phyloP scores from a whole-genome alignment of 2,888 invertebrate genomes.

The Eupeodes luniger region DNA sequence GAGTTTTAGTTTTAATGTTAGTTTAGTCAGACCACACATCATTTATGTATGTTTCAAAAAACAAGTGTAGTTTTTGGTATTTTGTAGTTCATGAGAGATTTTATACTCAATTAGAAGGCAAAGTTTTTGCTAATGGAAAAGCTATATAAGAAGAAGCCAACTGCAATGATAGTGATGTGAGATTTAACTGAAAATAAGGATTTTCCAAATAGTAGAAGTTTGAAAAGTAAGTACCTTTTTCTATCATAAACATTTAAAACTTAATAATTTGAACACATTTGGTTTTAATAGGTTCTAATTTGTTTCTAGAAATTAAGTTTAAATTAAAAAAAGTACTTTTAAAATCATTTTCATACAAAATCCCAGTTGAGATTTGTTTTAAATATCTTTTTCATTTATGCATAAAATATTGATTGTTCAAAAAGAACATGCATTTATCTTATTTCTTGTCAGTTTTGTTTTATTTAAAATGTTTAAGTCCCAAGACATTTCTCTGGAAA shows the following conservation, averaged over 20 bases:
- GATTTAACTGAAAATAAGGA: neutral
- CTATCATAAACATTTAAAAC: too few relatives aligned
- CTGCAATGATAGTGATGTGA: neutral
- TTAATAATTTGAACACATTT: too few relatives aligned
- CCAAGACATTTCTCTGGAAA: neutral
- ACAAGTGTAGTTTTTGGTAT: slow-evolving; percentile 7
- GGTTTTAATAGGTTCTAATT: too few relatives aligned
- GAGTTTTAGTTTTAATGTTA: neutral
- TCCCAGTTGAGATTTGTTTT: too few relatives aligned
- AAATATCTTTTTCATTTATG: too few relatives aligned
- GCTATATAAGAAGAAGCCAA: neutral
- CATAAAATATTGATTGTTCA: too few relatives aligned
- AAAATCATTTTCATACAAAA: too few relatives aligned
- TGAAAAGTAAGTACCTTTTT: neutral
- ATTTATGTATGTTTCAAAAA: neutral
- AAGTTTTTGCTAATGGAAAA: neutral
- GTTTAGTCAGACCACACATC: neutral
- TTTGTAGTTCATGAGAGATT: neutral
- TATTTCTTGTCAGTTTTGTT: too few relatives aligned
- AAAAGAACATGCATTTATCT: too few relatives aligned
- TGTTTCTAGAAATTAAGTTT: too few relatives aligned
- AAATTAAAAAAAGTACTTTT: too few relatives aligned
- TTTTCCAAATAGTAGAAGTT: neutral
- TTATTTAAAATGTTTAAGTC: too few relatives aligned
- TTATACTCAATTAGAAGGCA: neutral